These are phyloP conservation scores for Heliconius melpomene DNA, from an alignment of 1,140 invertebrate species.

Conservation along the genomic window DNA sequence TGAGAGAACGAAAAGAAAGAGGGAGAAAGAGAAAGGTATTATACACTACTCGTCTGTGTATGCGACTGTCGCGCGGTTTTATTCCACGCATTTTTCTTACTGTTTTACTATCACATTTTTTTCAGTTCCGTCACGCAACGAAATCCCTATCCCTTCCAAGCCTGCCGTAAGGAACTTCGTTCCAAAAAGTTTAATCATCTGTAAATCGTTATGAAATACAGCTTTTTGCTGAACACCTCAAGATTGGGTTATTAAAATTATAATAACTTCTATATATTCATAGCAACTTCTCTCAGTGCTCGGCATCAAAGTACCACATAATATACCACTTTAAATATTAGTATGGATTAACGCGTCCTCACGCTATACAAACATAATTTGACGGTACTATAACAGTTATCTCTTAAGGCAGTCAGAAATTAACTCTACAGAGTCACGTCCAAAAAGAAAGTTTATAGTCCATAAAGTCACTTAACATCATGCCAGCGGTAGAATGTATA, in stretches of 20 bases:
- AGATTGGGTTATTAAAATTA: neutral
- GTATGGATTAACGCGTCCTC: slow-evolving; percentile 4
- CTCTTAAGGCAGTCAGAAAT: slow-evolving; percentile 26
- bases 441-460: slow-evolving; percentile 55
- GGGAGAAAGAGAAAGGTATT: no score
- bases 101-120: no score
- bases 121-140: no score
- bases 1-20: no score
- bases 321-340: neutral
- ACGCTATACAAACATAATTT: slow-evolving; percentile 18
- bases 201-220: no score
- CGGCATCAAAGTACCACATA: neutral
- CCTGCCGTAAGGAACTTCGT: no score
- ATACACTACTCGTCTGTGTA: no score
- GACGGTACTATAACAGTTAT: slow-evolving; percentile 24
- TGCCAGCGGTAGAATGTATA: slow-evolving; percentile 45
- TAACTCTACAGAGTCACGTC: slow-evolving; percentile 33
- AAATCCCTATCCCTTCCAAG: no score
- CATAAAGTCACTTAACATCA: slow-evolving; percentile 59
- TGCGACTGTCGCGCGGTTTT: no score
- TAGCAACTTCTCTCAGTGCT: neutral
- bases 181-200: no score
- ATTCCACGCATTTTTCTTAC: no score
- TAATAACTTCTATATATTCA: neutral
- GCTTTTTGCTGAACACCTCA: neutral